A percentile compares a stretch with the other conserved stretches of the same genome.
Evolutionary conservation across 1,140 invertebrate genomes (phyloP).

Genomic region (Drosophila lacteicornis): DNA sequence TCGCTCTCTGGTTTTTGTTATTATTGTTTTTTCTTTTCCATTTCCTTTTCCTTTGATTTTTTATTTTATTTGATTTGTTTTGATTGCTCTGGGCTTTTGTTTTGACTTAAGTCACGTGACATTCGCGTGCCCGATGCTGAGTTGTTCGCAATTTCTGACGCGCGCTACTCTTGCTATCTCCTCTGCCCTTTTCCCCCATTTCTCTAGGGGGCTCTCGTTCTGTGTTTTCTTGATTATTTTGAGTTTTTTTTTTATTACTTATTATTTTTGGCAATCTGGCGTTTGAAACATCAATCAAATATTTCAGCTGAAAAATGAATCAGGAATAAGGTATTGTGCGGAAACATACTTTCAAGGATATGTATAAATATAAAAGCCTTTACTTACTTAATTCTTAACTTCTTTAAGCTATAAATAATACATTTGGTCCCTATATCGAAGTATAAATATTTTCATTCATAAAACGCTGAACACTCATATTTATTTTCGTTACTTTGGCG

Average conservation of each 20-base stretch:
- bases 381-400: neutral
- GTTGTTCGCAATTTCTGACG: constrained; percentile 21
- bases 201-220: neutral
- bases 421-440: neutral
- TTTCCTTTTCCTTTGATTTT: constrained; percentile 6
- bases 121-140: constrained; percentile 26
- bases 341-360: neutral
- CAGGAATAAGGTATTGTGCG: neutral
- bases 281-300: constrained; percentile 4
- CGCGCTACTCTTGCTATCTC: constrained; percentile 19
- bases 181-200: neutral
- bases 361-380: neutral
- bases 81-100: constrained; percentile 35
- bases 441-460: constrained; percentile 9
- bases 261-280: constrained; percentile 3
- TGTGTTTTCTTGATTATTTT: constrained; percentile 6
- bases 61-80: constrained; percentile 23
- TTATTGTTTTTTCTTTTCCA: neutral
- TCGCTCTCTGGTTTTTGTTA: constrained; percentile 3
- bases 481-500: neutral
- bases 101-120: constrained; percentile 46
- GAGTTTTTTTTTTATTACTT: neutral
- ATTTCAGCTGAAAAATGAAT: constrained; percentile 1
- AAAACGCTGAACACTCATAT: neutral
- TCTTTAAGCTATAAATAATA: neutral